A percentile compares a stretch with the other conserved stretches of the same genome.
Evolutionary conservation across 2,888 invertebrate genomes (phyloP).

Genomic region (Callyntrura guangdongensis): DNA sequence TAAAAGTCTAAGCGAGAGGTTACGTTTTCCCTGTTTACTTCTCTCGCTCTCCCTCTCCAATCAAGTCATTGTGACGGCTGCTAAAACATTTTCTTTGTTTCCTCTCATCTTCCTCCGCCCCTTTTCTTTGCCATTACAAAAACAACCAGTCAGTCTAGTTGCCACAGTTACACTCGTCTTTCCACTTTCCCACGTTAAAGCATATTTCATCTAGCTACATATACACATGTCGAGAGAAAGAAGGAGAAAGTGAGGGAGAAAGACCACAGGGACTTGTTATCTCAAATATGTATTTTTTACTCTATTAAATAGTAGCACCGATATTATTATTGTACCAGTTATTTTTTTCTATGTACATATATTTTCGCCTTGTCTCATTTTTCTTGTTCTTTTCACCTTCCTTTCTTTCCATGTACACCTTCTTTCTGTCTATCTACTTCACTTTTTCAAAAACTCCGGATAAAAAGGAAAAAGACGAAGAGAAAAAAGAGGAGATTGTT

Average conservation of each 20-base stretch:
- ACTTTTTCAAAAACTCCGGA: constrained; percentile 9
- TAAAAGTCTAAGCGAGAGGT: no score
- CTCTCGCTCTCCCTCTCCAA: constrained; percentile 37
- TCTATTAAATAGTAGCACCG: no score
- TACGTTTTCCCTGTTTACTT: neutral
- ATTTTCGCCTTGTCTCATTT: neutral
- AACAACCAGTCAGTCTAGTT: constrained; percentile 62
- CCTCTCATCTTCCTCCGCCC: constrained; percentile 57
- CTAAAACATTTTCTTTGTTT: constrained; percentile 78
- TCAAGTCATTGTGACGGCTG: constrained; percentile 66
- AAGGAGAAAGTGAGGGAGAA: neutral
- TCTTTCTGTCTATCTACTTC: constrained; percentile 29
- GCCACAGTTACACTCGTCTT: neutral
- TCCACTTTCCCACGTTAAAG: neutral
- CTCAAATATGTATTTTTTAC: no score
- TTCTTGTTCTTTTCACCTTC: neutral
- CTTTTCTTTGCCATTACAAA: constrained; percentile 19
- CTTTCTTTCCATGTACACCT: constrained; percentile 1
- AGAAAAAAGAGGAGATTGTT: neutral
- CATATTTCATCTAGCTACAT: neutral
- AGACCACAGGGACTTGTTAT: no score
- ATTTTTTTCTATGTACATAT: no score
- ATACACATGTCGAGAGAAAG: neutral
- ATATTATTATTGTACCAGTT: no score
- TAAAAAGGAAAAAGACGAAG: neutral